Conservation (phyloP, 2,797 vertebrate species). For the Sebastolobus alascanus region DNA sequence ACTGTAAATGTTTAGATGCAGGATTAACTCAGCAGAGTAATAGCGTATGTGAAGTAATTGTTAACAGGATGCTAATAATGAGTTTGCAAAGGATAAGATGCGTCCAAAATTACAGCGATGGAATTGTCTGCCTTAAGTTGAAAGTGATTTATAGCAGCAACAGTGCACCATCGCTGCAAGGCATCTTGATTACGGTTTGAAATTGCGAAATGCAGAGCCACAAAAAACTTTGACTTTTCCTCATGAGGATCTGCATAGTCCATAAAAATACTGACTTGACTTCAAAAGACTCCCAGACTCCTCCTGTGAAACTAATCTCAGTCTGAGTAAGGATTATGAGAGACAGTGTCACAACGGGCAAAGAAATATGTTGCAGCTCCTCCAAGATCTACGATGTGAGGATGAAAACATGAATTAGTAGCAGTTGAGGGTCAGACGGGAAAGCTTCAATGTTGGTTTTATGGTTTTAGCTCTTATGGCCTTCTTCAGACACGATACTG, state of each 20-base stretch:
- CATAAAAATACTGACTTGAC: constrained; percentile 37
- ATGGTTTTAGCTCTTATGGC: not conserved
- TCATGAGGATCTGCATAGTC: constrained; percentile 3
- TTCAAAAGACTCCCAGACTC: constrained; percentile 27
- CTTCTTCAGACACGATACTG: constrained; percentile 5
- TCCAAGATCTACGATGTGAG: not conserved
- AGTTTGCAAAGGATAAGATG: not conserved
- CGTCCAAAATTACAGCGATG: not conserved
- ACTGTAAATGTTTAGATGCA: not conserved
- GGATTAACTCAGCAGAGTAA: not conserved
- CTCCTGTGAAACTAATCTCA: constrained; percentile 45
- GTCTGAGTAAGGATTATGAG: constrained; percentile 28
- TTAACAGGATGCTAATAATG: not conserved
- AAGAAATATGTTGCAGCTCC: not conserved
- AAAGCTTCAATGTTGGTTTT: not conserved
- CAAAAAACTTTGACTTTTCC: not conserved
- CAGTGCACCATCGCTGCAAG: not conserved
- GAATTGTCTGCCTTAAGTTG: constrained; percentile 2
- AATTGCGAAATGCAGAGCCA: constrained; percentile 11
- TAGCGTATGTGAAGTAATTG: not conserved
- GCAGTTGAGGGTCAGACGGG: not conserved
- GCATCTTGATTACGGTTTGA: constrained; percentile 6
- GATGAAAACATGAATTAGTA: not conserved
- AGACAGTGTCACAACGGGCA: constrained; percentile 20
- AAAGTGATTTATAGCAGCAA: constrained; percentile 14